Percentiles rank a stretch among this genome's conserved stretches.
phyloP scores from a whole-genome alignment of 2,888 invertebrate species.

The Arrhopalites spinosus region DNA sequence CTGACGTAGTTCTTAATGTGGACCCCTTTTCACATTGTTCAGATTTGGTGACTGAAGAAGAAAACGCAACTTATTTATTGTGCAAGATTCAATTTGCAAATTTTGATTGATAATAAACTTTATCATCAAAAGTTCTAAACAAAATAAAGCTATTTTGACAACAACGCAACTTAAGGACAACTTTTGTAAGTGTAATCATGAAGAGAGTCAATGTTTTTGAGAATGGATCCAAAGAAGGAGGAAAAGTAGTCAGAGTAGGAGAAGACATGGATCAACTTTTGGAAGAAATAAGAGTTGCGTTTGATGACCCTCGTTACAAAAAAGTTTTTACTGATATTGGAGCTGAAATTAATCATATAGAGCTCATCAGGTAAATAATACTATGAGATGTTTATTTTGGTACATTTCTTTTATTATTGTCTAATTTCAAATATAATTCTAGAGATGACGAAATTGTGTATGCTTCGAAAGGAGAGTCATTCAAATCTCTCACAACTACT shows the following conservation, averaged over 20 bases:
- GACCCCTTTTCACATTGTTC: slow-evolving; percentile 31
- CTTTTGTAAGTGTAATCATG: slow-evolving; percentile 29
- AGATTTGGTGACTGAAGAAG: slow-evolving; percentile 32
- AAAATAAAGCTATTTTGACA: no score
- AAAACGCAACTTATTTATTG: slow-evolving; percentile 40
- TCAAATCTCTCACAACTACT: slow-evolving; percentile 57
- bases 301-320: slow-evolving; percentile 56
- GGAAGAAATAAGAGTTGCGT: slow-evolving; percentile 53
- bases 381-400: not conserved
- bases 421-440: no score
- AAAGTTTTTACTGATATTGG: slow-evolving; percentile 70
- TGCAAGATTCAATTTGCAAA: slow-evolving; percentile 42
- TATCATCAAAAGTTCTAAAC: no score
- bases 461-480: slow-evolving; percentile 66
- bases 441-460: slow-evolving; percentile 74
- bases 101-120: slow-evolving; percentile 9
- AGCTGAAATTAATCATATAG: slow-evolving; percentile 72
- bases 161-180: no score
- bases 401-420: no score
- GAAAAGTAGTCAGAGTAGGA: slow-evolving; percentile 57
- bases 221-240: slow-evolving; percentile 44
- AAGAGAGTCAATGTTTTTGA: slow-evolving; percentile 46
- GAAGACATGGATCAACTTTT: slow-evolving; percentile 57
- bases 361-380: slow-evolving; percentile 64
- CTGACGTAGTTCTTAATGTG: slow-evolving; percentile 24